Base-by-base conservation (phyloP, 2,797 vertebrate species). In the Gobionotothen gibberifrons region DNA sequence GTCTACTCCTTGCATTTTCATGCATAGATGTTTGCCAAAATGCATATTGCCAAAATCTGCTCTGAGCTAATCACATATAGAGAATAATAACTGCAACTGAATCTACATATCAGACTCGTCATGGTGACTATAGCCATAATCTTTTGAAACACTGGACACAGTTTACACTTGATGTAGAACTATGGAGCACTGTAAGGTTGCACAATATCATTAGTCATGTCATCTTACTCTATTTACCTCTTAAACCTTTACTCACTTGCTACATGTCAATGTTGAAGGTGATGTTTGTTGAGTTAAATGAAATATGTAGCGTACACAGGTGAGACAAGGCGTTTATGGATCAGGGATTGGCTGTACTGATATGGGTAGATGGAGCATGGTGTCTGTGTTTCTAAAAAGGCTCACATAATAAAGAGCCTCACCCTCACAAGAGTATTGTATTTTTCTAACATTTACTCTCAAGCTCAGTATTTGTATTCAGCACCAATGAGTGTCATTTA, bases 361-460 rank as follows among this genome's bases (percentile, higher is more conserved):
- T 92, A 88, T 88, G 87, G 89, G 90, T 88, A 79, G 87, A 77
- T 76, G 85, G 87, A 91, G 85, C 86, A 83, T 75, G 86, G 71
- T 21, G 73, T 85, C 79, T 87, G 80, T 84, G 79, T 80, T 87
- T 85, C 76, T 78, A 73, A 86, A 74, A 78, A 11, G 54, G 74
- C 82, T 85, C 78, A 57, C 49, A 58, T 65, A 59, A 73, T 15
- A 21, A 79, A 65, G 78, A 87, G 80, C 68, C 12, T 78, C 70
- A 74, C 84, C 78, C 74, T 90, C 78, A 84, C 78, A 68, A 79
- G 84, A 89, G 85, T 84, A 86, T 89, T 86, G 90, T 93, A 90
- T 91, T 93, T 93, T 93, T 92, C 67, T 92, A 90, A 85, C 83
- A 84, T 87, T 86, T 81, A 89, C 79, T 87, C 82, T 21, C 12